phyloP scores from a whole-genome alignment of 2,113 vertebrate genomes.

The Anarrhichthys ocellatus region DNA sequence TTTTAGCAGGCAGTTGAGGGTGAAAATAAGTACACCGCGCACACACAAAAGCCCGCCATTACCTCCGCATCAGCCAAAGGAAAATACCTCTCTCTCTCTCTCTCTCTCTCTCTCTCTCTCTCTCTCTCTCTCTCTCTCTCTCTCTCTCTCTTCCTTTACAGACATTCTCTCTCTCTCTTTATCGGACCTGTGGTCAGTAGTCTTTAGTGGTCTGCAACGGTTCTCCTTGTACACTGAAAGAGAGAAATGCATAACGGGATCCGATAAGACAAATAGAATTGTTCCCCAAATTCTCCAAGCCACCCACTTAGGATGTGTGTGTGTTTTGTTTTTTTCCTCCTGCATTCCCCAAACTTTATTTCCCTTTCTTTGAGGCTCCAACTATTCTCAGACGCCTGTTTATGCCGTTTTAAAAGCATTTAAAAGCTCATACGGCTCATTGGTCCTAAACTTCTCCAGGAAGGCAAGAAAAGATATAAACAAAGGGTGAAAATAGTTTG shows the following conservation, averaged over 20 bases:
- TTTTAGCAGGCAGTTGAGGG: background rate
- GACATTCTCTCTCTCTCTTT: background rate
- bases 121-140: constrained; percentile 29
- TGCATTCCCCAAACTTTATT: constrained; percentile 6
- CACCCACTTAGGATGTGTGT: constrained; percentile 68
- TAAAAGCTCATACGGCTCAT: constrained; percentile 35
- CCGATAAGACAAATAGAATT: constrained; percentile 81
- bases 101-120: constrained; percentile 14
- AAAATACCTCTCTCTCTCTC: constrained; percentile 48
- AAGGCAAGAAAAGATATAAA: background rate
- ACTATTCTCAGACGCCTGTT: constrained; percentile 28
- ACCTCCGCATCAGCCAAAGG: constrained; percentile 56
- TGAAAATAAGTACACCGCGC: constrained; percentile 47
- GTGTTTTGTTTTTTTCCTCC: background rate
- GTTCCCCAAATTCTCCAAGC: constrained; percentile 61
- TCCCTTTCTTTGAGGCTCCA: constrained; percentile 17
- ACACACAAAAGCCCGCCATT: constrained; percentile 32
- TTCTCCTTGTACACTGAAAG: constrained; percentile 41
- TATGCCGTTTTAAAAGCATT: background rate
- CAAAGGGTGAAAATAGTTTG: background rate
- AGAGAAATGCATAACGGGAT: constrained; percentile 70
- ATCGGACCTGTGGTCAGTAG: constrained; percentile 43
- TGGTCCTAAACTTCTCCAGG: constrained; percentile 10
- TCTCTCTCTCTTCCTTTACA: background rate
- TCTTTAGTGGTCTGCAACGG: constrained; percentile 55